These are phyloP conservation scores for Neoarius graeffei DNA, from an alignment of 2,113 vertebrate genomes.

Conservation along the genomic window DNA sequence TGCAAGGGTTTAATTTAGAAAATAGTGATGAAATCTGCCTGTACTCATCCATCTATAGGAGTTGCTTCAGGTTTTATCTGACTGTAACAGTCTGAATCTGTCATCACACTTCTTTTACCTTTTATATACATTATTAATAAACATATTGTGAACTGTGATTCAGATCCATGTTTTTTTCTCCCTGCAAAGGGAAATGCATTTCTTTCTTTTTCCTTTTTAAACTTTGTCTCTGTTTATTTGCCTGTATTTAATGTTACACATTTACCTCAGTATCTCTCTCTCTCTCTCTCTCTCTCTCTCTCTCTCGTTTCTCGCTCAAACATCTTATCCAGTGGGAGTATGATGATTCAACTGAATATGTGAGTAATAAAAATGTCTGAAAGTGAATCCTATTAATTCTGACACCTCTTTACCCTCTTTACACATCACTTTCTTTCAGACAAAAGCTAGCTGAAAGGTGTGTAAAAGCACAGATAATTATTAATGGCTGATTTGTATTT, in stretches of 20 bases:
- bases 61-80: neutral
- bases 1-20: constrained; percentile 22
- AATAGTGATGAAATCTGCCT: constrained; percentile 20
- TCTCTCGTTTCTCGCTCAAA: neutral
- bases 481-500: neutral
- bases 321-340: constrained; percentile 91
- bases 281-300: neutral
- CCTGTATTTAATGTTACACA: constrained; percentile 20
- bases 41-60: neutral
- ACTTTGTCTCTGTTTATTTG: constrained; percentile 32
- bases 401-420: neutral
- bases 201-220: neutral
- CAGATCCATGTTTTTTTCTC: neutral
- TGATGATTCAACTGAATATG: constrained; percentile 98
- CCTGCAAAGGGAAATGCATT: neutral
- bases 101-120: neutral
- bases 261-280: constrained; percentile 41
- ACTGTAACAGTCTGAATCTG: neutral
- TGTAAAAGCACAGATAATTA: constrained; percentile 4
- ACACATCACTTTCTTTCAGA: constrained; percentile 14
- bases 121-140: neutral
- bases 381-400: constrained; percentile 6
- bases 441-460: constrained; percentile 1
- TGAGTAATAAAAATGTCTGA: constrained; percentile 74
- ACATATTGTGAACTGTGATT: neutral